A percentile compares a stretch with the other conserved stretches of the same genome.
Evolutionary conservation across 2,888 invertebrate species (phyloP).

Genomic region (Philaethria dido): DNA sequence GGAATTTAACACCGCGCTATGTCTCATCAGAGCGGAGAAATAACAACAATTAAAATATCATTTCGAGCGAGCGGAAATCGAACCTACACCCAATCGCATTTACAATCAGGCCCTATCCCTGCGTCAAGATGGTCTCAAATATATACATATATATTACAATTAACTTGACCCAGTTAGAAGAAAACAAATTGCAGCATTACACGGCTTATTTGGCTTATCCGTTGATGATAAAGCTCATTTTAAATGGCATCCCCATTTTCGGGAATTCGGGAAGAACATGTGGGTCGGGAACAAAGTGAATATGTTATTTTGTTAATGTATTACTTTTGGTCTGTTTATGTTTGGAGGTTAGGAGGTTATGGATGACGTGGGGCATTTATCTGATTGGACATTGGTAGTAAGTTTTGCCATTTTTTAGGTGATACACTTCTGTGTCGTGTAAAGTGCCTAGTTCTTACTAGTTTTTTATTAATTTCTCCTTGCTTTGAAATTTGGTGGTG

Average conservation of each 20-base stretch:
- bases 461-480: too few relatives aligned
- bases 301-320: conserved; percentile 1
- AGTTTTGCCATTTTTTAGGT: background rate
- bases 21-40: too few relatives aligned
- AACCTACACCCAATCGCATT: too few relatives aligned
- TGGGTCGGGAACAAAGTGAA: background rate
- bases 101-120: too few relatives aligned
- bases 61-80: too few relatives aligned
- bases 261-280: background rate
- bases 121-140: too few relatives aligned
- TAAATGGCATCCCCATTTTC: conserved; percentile 8
- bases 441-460: too few relatives aligned
- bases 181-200: conserved; percentile 24
- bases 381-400: background rate
- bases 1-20: too few relatives aligned
- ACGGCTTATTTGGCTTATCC: conserved; percentile 24
- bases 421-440: too few relatives aligned
- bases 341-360: background rate
- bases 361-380: background rate
- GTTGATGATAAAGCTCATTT: conserved; percentile 12
- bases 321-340: background rate
- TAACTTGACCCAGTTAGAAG: conserved; percentile 24
- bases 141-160: conserved; percentile 19
- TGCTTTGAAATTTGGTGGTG: too few relatives aligned
- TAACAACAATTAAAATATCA: too few relatives aligned